A percentile compares a stretch with the other conserved stretches of the same genome.
phyloP scores from a whole-genome alignment of 2,888 invertebrate species.

The Aphrophora alni region DNA sequence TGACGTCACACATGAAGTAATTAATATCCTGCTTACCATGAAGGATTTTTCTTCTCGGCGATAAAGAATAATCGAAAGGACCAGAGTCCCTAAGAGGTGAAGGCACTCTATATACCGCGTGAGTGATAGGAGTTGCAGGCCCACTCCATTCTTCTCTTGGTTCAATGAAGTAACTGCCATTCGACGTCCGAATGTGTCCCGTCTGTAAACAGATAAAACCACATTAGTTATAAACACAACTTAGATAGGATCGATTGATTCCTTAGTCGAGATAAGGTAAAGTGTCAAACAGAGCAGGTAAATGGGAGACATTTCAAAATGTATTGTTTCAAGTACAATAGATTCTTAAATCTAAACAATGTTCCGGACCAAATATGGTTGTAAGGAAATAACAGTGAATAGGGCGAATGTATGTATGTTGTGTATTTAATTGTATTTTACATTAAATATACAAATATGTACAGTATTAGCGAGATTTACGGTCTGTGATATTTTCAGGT shows the following conservation, averaged over 20 bases:
- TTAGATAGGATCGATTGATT: not conserved
- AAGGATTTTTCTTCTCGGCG: not conserved
- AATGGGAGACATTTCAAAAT: not conserved
- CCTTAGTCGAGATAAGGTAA: not conserved
- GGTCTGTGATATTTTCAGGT: too few species aligned
- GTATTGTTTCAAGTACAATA: not conserved
- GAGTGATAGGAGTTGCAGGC: slow-evolving; percentile 57
- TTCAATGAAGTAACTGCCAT: slow-evolving; percentile 71
- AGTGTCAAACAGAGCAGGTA: not conserved
- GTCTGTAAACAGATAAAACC: slow-evolving; percentile 62
- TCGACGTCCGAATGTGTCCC: slow-evolving; percentile 71
- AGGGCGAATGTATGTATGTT: not conserved
- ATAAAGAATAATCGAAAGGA: not conserved
- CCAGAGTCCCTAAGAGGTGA: slow-evolving; percentile 18
- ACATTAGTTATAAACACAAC: too few species aligned
- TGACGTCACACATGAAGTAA: too few species aligned
- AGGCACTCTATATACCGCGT: slow-evolving; percentile 59
- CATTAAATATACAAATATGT: too few species aligned
- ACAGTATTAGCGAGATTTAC: too few species aligned
- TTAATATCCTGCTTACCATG: not conserved
- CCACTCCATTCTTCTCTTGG: slow-evolving; percentile 64
- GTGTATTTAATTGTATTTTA: too few species aligned
- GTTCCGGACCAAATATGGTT: not conserved
- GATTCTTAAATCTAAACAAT: not conserved
- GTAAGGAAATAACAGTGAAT: not conserved